Base-by-base conservation (phyloP, 2,797 vertebrate species). In the Podarcis lilfordi region DNA sequence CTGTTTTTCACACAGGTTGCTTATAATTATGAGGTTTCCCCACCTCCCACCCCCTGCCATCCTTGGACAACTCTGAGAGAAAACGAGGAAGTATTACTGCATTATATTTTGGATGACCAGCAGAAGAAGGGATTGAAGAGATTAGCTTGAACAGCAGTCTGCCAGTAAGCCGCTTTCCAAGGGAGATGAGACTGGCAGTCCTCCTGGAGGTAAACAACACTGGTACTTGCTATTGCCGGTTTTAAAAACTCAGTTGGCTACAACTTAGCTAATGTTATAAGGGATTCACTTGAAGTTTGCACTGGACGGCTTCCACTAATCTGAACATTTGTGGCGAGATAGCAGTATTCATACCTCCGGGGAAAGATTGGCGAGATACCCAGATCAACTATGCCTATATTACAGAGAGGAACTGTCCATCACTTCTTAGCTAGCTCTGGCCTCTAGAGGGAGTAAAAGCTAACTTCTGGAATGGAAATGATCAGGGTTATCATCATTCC, bases 51-150 rank as follows among this genome's bases (percentile, higher is more conserved):
- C 66, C 21, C 9, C 23, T 1, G 0, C 19, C 35, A 29, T 1
- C 25, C 27, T 40, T 91, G 82, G 86, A 75, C 85, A 90, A 15
- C 3, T 9, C 0, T 0, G 0, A 83, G 72, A 37, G 4, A 84
- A 91, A 92, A 92, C 84, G 55, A 90, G 90, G 37, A 79, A 91
- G 61, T 32, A 35, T 88, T 1, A 1, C 29, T 90, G 89, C 91
- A 79, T 88, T 85, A 85, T 88, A n/a, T 86, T 85, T 85, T 80
- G 78, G 89, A 55, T 17, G 84, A 10, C 40, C 72, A 90, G 19
- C 25, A 32, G 72, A 91, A 40, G 86, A 82, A 85, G 89, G 50
- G 69, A 93, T 90, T 91, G 84, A 86, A 89, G 90, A 88, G 66
- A 69, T 91, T 91, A 94, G 89, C 86, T 2, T 0, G 23, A 92